Conservation (phyloP, 2,888 invertebrate genomes). For the Cataglyphis altisquamis region DNA sequence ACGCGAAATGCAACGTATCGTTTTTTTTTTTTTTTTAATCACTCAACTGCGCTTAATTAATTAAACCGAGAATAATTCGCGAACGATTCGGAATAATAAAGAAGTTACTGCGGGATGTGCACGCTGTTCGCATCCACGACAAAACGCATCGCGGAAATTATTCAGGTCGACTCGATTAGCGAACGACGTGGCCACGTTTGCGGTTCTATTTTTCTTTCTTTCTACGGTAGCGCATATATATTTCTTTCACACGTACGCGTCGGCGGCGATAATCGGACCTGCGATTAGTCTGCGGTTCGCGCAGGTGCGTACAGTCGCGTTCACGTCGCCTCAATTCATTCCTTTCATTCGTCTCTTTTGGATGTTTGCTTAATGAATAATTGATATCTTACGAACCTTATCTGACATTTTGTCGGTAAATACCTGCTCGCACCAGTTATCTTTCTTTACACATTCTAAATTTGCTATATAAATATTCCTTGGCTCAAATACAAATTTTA, state of each 20-base stretch:
- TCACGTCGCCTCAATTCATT: background rate
- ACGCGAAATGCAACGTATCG: background rate
- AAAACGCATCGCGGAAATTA: conserved; percentile 17
- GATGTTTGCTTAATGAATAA: background rate
- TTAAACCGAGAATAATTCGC: background rate
- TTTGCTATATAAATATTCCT: background rate
- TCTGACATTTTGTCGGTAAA: background rate
- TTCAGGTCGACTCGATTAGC: background rate
- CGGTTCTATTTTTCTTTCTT: conserved; percentile 54
- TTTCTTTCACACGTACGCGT: conserved; percentile 45
- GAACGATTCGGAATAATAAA: background rate
- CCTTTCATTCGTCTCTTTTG: background rate
- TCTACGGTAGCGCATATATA: conserved; percentile 35
- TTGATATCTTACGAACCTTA: background rate
- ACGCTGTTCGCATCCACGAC: background rate
- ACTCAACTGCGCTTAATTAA: conserved; percentile 2
- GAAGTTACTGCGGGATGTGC: background rate
- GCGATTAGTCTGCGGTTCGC: conserved; percentile 44
- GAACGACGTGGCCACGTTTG: conserved; percentile 47
- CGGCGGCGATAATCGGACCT: conserved; percentile 28
- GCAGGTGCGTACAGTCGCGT: conserved; percentile 31
- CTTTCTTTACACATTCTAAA: background rate
- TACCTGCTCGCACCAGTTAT: background rate
- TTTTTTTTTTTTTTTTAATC: too few species aligned
- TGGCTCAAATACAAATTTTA: background rate